Base-by-base conservation (phyloP, 2,797 vertebrate genomes). In the Premnoplex brunnescens region DNA sequence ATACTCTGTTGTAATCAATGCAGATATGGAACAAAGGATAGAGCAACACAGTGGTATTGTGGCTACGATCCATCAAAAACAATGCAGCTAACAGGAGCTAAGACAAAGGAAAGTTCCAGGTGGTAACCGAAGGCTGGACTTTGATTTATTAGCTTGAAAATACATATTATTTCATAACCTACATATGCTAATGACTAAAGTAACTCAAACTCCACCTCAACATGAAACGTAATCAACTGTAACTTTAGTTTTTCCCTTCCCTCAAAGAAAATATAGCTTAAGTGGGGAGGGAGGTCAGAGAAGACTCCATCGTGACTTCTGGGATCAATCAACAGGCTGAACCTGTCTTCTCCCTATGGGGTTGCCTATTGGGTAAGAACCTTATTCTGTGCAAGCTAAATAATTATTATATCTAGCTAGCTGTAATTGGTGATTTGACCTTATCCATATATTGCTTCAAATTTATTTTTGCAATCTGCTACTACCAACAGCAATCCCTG, bases 21-120 rank as follows among this genome's bases (percentile, higher is more conserved):
- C 24, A 55, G 13, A 1, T 43, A 21, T 36, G 62, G 43, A 62
- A n/a, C 36, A 68, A 60, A 41, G 34, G 41, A 14, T 14, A 36
- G 34, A 54, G 26, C 19, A 75, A 24, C 55, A 75, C 19, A 48
- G 34, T 0, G 0, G 2, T 48, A 43, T 8, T 22, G 62, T 28
- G 32, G 30, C 24, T 36, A 9, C n/a, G 41, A 32, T 36, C 41
- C 41, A 15, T 12, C 12, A 10, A 62, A 75, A 82, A 27, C 55
- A 48, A 7, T 43, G 48, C 34, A 62, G 41, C 34, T 54, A 48
- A 23, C 54, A 62, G 34, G 34, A 81, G 2, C 18, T 81, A 36
- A 48, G 34, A 30, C 34, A 54, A 54, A 81, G 15, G 30, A 36
- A 23, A 36, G 18, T 48, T 41, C 34, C 10, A 68, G 26, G 36